A percentile compares a stretch with the other conserved stretches of the same genome.
Evolutionary conservation across 2,888 invertebrate species (phyloP).

Genomic region (Drepana falcataria): DNA sequence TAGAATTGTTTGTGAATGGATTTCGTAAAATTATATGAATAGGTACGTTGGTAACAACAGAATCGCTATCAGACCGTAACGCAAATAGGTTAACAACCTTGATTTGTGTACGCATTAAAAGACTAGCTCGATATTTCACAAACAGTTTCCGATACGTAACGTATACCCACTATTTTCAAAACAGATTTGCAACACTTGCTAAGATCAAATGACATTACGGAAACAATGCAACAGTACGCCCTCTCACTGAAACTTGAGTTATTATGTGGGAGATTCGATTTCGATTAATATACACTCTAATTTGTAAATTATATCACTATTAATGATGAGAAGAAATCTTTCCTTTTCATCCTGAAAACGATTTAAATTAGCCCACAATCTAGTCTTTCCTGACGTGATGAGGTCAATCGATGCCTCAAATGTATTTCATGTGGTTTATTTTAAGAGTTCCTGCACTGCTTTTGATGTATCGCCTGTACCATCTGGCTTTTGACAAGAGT

Average conservation of each 20-base stretch:
- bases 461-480: constrained; percentile 21
- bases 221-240: not conserved
- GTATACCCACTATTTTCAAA: constrained; percentile 1
- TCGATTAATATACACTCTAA: too few species aligned
- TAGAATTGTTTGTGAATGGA: constrained; percentile 4
- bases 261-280: too few species aligned
- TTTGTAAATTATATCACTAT: too few species aligned
- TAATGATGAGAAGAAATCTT: too few species aligned
- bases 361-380: constrained; percentile 50
- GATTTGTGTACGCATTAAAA: constrained; percentile 52
- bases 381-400: constrained; percentile 54
- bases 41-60: constrained; percentile 33
- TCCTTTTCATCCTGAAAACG: constrained; percentile 9
- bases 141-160: constrained; percentile 17
- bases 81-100: constrained; percentile 71
- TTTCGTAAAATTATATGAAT: constrained; percentile 35
- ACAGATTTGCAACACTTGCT: constrained; percentile 12
- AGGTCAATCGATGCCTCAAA: constrained; percentile 58
- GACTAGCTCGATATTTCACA: constrained; percentile 36
- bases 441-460: constrained; percentile 39
- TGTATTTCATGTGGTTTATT: constrained; percentile 53
- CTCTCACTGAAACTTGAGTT: constrained; percentile 1
- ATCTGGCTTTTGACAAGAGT: constrained; percentile 12
- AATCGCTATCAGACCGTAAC: constrained; percentile 68
- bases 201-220: constrained; percentile 4